phyloP scores from a whole-genome alignment of 2,797 vertebrate genomes.

The Melanotaenia maccullochi region DNA sequence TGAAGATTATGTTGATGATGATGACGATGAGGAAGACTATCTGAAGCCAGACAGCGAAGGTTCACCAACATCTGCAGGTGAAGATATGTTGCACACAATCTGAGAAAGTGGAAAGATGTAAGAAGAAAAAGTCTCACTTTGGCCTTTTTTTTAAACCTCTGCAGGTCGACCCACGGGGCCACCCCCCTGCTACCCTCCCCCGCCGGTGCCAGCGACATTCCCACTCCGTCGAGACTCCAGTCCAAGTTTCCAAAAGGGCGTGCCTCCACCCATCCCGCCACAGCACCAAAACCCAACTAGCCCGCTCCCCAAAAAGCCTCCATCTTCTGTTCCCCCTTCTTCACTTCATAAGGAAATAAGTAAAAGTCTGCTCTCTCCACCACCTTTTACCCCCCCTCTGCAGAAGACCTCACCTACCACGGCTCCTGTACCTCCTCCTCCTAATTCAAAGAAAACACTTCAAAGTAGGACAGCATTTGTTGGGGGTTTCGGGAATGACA shows the following conservation, averaged over 20 bases:
- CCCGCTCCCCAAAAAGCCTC: slow-evolving; percentile 54
- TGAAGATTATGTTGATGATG: slow-evolving; percentile 80
- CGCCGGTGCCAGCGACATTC: slow-evolving; percentile 83
- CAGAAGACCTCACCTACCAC: slow-evolving; percentile 40
- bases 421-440: slow-evolving; percentile 37
- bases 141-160: background rate
- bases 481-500: background rate
- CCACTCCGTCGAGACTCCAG: slow-evolving; percentile 54
- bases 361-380: slow-evolving; percentile 64
- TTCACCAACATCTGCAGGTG: slow-evolving; percentile 31
- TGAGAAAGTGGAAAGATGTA: too few species aligned
- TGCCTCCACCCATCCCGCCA: slow-evolving; percentile 56
- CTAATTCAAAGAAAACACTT: slow-evolving; percentile 28
- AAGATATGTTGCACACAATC: too few species aligned
- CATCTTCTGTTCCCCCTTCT: slow-evolving; percentile 36
- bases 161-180: slow-evolving; percentile 77
- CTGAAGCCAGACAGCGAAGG: slow-evolving; percentile 84
- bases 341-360: slow-evolving; percentile 51
- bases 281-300: slow-evolving; percentile 37
- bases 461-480: slow-evolving; percentile 6
- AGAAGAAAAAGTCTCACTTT: too few species aligned
- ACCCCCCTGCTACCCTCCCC: slow-evolving; percentile 92
- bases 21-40: slow-evolving; percentile 91
- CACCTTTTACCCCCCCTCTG: slow-evolving; percentile 58
- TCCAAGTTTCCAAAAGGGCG: slow-evolving; percentile 44